These are phyloP conservation scores for Alligator mississippiensis DNA, from an alignment of 2,113 vertebrate genomes.

Conservation along the genomic window DNA sequence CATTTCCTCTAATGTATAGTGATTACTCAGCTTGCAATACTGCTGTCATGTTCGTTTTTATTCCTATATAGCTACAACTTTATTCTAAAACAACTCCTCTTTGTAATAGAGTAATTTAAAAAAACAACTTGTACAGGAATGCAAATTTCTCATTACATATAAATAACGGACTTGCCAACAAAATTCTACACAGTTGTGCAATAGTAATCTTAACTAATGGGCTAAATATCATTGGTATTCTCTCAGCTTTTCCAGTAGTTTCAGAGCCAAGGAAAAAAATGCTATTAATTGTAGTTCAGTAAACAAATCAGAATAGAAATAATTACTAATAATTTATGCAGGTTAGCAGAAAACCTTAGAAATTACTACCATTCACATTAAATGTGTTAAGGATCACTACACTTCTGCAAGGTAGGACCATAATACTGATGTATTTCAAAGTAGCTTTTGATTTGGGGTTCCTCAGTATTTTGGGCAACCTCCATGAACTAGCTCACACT, in stretches of 20 bases:
- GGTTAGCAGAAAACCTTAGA: background rate
- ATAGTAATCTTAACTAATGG: background rate
- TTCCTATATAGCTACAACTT: background rate
- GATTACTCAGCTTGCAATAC: background rate
- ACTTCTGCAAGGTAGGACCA: fast-evolving
- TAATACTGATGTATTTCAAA: too few species aligned
- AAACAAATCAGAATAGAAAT: background rate
- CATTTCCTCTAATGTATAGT: background rate
- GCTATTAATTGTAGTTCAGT: background rate
- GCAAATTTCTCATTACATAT: background rate
- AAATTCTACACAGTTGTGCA: background rate
- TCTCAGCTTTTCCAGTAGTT: background rate
- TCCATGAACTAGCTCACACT: too few species aligned
- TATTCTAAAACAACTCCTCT: background rate
- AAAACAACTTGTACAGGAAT: background rate
- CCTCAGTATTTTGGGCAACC: fast-evolving
- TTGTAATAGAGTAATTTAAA: background rate
- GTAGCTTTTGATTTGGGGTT: background rate
- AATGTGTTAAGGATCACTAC: background rate
- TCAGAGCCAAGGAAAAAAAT: background rate
- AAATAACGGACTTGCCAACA: background rate
- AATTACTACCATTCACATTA: fast-evolving
- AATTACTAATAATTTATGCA: background rate
- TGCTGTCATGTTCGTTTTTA: background rate
- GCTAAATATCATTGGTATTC: background rate